These are phyloP conservation scores for Saguinus imperator DNA, from an alignment of 2,113 vertebrate genomes.

Conservation along the genomic window DNA sequence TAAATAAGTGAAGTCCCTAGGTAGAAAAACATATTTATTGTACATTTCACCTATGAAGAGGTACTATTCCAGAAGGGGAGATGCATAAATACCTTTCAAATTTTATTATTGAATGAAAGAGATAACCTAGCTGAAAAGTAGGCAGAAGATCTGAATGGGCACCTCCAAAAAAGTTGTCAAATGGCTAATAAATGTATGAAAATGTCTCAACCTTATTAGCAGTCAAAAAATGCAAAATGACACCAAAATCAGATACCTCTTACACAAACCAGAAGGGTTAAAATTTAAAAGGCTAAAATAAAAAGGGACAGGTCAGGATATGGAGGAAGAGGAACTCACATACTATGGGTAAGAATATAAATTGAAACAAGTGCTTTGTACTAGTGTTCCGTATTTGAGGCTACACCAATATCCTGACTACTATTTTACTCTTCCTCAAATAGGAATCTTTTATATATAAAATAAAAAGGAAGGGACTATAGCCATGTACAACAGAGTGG, in stretches of 20 bases:
- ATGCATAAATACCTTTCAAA: background rate
- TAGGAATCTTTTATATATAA: background rate
- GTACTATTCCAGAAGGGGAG: background rate
- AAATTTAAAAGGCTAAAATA: background rate
- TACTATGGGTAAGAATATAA: fast-evolving
- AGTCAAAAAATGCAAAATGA: background rate
- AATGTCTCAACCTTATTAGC: background rate
- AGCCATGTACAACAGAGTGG: background rate
- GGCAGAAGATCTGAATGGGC: background rate
- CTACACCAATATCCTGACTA: fast-evolving
- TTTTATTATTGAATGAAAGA: background rate
- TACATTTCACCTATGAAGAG: background rate
- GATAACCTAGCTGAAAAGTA: background rate
- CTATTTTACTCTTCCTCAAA: background rate
- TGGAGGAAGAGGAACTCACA: too few species aligned
- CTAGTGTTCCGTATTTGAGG: background rate
- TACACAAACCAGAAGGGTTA: background rate
- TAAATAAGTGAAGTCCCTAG: background rate
- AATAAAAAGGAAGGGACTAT: background rate
- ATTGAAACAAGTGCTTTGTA: background rate
- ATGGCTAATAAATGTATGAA: background rate
- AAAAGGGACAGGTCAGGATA: background rate
- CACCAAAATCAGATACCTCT: too few species aligned
- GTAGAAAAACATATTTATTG: background rate
- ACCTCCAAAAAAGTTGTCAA: background rate